Evolutionary conservation across 1,140 invertebrate species (phyloP), one percentile per base, ranked within the genome.

Genomic region (Drosophila gunungcola): DNA sequence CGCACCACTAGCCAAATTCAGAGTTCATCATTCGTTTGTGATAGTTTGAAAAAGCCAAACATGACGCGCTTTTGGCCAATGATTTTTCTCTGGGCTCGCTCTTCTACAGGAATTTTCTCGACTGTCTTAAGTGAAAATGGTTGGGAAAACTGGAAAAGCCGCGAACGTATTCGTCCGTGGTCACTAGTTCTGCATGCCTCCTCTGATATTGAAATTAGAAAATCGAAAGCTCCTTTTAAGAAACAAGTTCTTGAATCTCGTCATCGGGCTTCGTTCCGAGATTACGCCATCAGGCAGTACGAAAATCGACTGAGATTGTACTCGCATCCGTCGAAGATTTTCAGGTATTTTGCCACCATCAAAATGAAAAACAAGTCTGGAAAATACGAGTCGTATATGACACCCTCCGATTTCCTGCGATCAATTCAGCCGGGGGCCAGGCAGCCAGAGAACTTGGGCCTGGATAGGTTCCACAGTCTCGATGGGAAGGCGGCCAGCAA

Each of bases 331-430:
- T 43, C 45, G 3, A 86, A 86, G 55, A 52, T 86, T 1, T 86
- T 86, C 12, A 48, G 55, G 1, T 86, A 86, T 39, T 86, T 86
- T 53, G 83, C 83, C 9, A 79, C 83, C 11, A 69, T 86, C 2
- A 78, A 73, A 34, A 69, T 72, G 45, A 38, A 32, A 12, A 68
- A 56, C 16, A 39, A 46, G 0, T n/a, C 42, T 0, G 83, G 63
- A 1, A 45, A 46, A 1, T 63, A 41, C 56, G 72, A 79, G 16
- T 36, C 88, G 1, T 80, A 34, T 16, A 88, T 82, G 83, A 82
- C 83, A 1, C 78, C 83, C 2, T 1, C 25, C 4, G 83, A 86
- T 34, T 86, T 86, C 21, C 2, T 86, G 5, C 83, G 83, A 34
- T 64, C 83, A 1, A 41, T 76, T 11, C 43, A 58, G 32, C 75